These are phyloP conservation scores for Tangara arthus DNA, from an alignment of 2,797 vertebrate genomes.

Conservation along the genomic window DNA sequence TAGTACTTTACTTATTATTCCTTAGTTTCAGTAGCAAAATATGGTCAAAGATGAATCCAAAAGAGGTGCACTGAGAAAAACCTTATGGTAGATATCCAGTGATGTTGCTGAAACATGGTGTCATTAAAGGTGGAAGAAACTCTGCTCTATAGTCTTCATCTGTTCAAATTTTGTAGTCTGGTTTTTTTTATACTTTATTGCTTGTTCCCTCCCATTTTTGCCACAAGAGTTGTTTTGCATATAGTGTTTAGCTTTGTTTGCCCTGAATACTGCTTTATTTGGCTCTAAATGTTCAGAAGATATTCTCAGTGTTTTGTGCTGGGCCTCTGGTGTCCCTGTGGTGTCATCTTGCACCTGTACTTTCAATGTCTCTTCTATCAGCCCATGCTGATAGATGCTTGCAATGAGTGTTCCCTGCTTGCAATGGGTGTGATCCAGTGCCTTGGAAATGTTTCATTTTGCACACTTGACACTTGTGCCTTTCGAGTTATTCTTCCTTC, in stretches of 20 bases:
- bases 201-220: neutral
- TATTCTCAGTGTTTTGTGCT: neutral
- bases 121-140: neutral
- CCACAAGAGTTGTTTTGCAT: neutral
- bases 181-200: neutral
- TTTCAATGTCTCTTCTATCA: neutral
- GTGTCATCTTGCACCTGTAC: neutral
- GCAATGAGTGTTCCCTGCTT: neutral
- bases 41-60: neutral
- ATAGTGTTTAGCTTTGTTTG: neutral
- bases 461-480: neutral
- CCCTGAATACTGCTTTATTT: neutral
- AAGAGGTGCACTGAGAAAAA: neutral
- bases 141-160: neutral
- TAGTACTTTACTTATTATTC: neutral
- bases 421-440: neutral
- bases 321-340: neutral
- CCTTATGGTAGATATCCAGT: rapidly evolving
- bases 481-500: neutral
- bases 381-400: too few species aligned
- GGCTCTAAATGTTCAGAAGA: neutral
- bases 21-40: neutral
- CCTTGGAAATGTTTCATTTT: neutral
- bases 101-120: neutral
- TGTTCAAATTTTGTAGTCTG: neutral